Evolutionary conservation across 2,888 invertebrate species (phyloP).

Genomic region (Eledona agricola): DNA sequence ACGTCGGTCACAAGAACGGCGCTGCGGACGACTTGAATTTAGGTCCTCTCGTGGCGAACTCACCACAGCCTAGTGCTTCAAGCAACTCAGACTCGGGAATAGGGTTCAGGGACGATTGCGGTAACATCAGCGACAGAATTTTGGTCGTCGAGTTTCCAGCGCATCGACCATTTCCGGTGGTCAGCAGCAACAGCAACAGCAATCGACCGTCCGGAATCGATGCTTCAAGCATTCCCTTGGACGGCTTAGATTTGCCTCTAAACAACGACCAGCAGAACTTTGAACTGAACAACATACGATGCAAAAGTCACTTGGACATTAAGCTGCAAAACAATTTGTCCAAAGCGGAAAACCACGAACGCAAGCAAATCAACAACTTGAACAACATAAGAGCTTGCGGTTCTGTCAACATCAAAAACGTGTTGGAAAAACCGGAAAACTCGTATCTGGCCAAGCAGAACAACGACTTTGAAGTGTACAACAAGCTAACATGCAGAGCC

Average conservation of each 20-base stretch:
- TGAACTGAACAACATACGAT: slow-evolving; percentile 43
- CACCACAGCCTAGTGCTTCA: slow-evolving; percentile 88
- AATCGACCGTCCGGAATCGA: slow-evolving; percentile 57
- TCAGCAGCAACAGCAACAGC: slow-evolving; percentile 42
- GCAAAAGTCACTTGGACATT: slow-evolving; percentile 36
- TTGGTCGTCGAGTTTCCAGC: slow-evolving; percentile 78
- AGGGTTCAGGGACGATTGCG: slow-evolving; percentile 89
- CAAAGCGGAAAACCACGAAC: slow-evolving; percentile 36
- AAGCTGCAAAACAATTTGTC: slow-evolving; percentile 43
- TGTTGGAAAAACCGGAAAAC: slow-evolving; percentile 44
- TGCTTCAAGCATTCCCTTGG: slow-evolving; percentile 52
- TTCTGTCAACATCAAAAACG: slow-evolving; percentile 47
- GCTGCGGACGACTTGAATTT: slow-evolving; percentile 56
- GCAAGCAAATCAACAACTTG: slow-evolving; percentile 52
- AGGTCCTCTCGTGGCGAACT: slow-evolving; percentile 72
- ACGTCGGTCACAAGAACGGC: slow-evolving; percentile 36
- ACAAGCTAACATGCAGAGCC: slow-evolving; percentile 71
- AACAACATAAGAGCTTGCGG: slow-evolving; percentile 59
- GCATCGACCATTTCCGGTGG: slow-evolving; percentile 52
- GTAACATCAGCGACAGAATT: slow-evolving; percentile 83
- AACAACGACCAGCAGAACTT: slow-evolving; percentile 42
- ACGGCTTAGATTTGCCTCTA: slow-evolving; percentile 50
- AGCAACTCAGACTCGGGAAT: slow-evolving; percentile 96
- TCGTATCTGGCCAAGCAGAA: slow-evolving; percentile 44
- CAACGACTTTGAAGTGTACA: slow-evolving; percentile 45